A percentile compares a stretch with the other conserved stretches of the same genome.
These are phyloP conservation scores for Acanthococcus lagerstroemiae DNA, from an alignment of 2,888 invertebrate species.

Conservation along the genomic window DNA sequence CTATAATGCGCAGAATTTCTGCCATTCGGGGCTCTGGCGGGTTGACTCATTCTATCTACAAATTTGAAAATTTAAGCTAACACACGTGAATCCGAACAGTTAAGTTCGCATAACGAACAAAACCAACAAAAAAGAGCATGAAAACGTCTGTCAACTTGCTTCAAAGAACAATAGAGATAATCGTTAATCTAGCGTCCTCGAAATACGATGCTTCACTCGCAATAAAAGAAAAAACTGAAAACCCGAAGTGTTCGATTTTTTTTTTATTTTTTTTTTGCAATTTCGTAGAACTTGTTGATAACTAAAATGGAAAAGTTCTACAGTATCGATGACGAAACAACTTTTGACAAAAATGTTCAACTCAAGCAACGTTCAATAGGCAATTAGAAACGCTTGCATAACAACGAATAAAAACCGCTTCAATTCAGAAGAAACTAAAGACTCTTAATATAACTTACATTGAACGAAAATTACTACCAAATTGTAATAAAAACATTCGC, in stretches of 20 bases:
- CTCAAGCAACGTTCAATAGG: conserved; percentile 5
- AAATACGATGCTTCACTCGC: not conserved
- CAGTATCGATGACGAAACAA: conserved; percentile 27
- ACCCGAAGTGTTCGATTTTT: not conserved
- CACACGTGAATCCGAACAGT: not conserved
- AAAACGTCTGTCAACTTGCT: no score
- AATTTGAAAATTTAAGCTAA: not conserved
- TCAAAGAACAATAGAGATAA: not conserved
- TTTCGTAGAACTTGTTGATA: not conserved
- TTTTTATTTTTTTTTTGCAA: not conserved
- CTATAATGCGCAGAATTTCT: conserved; percentile 23
- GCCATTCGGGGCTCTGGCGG: conserved; percentile 23
- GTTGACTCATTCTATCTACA: conserved; percentile 20
- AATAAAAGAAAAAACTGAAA: not conserved
- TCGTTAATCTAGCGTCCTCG: not conserved
- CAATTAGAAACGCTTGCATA: conserved; percentile 26
- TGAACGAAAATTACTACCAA: no score
- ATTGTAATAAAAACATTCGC: no score
- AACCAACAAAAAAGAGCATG: no score
- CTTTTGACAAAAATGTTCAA: not conserved
- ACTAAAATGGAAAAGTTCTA: not conserved
- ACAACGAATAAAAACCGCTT: no score
- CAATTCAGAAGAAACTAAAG: no score
- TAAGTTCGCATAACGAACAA: not conserved
- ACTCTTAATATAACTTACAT: no score